Evolutionary conservation across 2,888 invertebrate genomes (phyloP), one percentile per base, ranked within the genome.

Genomic region (Emesis russula): DNA sequence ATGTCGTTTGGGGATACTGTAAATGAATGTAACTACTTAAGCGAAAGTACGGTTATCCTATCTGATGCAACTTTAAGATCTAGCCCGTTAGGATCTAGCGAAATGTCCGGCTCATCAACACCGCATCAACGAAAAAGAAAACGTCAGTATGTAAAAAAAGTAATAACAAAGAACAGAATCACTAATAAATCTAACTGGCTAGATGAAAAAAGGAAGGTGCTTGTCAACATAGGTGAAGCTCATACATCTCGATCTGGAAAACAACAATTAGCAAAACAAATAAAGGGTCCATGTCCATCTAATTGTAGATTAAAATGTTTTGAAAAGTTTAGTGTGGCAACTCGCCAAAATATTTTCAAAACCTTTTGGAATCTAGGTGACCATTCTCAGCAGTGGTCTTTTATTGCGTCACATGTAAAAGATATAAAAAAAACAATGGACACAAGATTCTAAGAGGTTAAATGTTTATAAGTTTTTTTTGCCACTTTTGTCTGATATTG

Each of bases 381-480:
- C 31, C 88, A 88, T 80, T 80, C n/a, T 81, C 84, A 74, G 13
- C 83, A 88, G 83, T 85, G 88, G 85, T 83, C 80, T 82, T 79
- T 82, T 85, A 82, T 87, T 71, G 78, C 86, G 70, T 86, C 86
- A 70, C 71, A 86, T 75, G 68, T 86, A 44, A 81, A 86, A 36
- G 53, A 79, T 77, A 86, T 86, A 83, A 86, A 88, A 83, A n/a
- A 88, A 85, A 48, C 84, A 85, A 82, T 87, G 82, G 85, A 82
- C 87, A 73, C 84, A 85, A 71, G 82, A 87, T 87, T 87, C 84
- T 15, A 87, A 79, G 76, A 81, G 85, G 79, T 88, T 88, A 82
- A 88, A 88, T 88, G 85, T 88, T 77, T 85, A 74, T 66, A 87
- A 87, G 75, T 87, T 79, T 81, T 85, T 85, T 81, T 85, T 88